phyloP scores from a whole-genome alignment of 2,797 vertebrate genomes.

The Tenualosa thibaudeaui region DNA sequence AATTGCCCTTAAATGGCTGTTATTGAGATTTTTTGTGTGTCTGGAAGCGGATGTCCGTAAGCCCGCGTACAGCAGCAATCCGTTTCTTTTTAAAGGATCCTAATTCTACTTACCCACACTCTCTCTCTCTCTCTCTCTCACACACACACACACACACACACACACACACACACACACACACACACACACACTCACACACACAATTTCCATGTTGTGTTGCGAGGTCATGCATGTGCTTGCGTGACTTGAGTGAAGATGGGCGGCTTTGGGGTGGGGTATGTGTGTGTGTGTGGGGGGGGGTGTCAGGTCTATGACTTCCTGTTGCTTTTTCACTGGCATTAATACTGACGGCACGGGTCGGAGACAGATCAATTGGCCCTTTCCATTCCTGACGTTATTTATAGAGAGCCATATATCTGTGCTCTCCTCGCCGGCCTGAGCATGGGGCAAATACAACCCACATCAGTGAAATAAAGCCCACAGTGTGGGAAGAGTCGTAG shows the following conservation, averaged over 20 bases:
- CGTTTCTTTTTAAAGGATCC: conserved; percentile 14
- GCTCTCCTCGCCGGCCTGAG: conserved; percentile 81
- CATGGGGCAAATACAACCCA: conserved; percentile 83
- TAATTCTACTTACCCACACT: conserved; percentile 7
- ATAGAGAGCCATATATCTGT: conserved; percentile 79
- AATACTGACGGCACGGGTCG: conserved; percentile 47
- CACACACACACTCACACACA: conserved; percentile 13
- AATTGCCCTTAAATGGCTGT: conserved; percentile 20
- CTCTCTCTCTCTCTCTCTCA: background rate
- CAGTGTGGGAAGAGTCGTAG: conserved; percentile 38
- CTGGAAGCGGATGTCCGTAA: background rate
- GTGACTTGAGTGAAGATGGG: background rate
- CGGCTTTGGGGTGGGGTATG: background rate
- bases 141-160: background rate
- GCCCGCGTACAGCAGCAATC: background rate
- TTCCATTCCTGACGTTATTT: conserved; percentile 83
- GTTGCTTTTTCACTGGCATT: conserved; percentile 59
- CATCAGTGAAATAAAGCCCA: conserved; percentile 70
- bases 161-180: conserved; percentile 3
- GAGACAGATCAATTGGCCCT: conserved; percentile 86
- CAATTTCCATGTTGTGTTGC: conserved; percentile 17
- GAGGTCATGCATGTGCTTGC: conserved; percentile 11
- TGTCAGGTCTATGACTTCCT: conserved; percentile 50
- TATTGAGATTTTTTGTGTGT: background rate
- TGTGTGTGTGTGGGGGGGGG: conserved; percentile 12